Evolutionary conservation across 2,797 vertebrate genomes (phyloP).

Genomic region (Acanthurus lineatus): DNA sequence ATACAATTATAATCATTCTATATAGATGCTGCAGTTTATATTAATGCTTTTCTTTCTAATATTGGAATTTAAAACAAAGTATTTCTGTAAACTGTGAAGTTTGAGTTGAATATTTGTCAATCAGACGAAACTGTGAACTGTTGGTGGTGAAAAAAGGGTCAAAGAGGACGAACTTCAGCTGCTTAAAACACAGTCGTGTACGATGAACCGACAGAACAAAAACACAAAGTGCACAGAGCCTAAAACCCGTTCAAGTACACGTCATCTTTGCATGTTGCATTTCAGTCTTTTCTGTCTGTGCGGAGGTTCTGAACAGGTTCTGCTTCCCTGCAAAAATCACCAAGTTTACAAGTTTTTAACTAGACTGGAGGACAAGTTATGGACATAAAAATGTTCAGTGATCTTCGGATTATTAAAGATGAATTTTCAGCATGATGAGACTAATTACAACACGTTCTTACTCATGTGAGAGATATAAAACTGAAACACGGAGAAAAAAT

Average conservation of each 20-base stretch:
- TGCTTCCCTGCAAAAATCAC: conserved; percentile 24
- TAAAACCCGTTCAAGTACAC: too few species aligned
- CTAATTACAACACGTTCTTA: background rate
- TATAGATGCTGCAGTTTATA: background rate
- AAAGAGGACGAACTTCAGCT: too few species aligned
- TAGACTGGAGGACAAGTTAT: background rate
- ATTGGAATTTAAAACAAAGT: conserved; percentile 10
- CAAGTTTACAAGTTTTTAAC: background rate
- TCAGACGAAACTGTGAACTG: background rate
- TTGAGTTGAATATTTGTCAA: conserved; percentile 53
- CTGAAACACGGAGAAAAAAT: conserved; percentile 9
- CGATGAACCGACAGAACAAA: conserved; percentile 11
- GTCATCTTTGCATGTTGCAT: conserved; percentile 15
- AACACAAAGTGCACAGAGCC: background rate
- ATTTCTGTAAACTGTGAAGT: conserved; percentile 29
- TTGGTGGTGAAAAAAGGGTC: too few species aligned
- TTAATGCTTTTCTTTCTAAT: background rate
- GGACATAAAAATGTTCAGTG: background rate
- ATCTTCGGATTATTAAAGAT: too few species aligned
- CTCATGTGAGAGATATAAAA: background rate
- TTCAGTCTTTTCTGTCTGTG: background rate
- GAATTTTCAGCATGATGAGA: too few species aligned
- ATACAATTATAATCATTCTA: conserved; percentile 18
- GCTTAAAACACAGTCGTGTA: background rate
- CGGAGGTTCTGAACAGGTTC: background rate